Evolutionary conservation across 2,113 vertebrate genomes (phyloP).

Genomic region (Sula dactylatra): DNA sequence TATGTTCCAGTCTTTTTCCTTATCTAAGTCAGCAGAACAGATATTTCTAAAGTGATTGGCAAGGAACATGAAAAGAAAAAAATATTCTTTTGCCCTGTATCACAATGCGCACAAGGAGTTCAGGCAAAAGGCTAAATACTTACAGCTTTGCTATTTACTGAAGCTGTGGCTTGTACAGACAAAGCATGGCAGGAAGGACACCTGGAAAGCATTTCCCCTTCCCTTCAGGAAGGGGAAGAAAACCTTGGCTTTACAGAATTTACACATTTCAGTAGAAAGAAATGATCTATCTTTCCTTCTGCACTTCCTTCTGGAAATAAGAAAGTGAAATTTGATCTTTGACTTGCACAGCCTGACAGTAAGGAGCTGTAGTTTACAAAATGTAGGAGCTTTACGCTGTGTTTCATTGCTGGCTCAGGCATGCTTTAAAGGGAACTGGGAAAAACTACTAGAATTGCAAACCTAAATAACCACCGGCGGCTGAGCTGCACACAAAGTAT

Average conservation of each 20-base stretch:
- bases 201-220: conserved; percentile 58
- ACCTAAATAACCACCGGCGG: not conserved
- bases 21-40: not conserved
- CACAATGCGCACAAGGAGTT: not conserved
- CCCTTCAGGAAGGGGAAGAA: conserved; percentile 20
- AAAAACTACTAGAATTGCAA: not conserved
- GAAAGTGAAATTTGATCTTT: not conserved
- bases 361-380: conserved; percentile 13
- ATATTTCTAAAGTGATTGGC: not conserved
- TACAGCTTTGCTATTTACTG: not conserved
- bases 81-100: not conserved
- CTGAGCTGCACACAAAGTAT: not conserved
- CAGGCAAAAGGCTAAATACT: not conserved
- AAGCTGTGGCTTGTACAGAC: conserved; percentile 16
- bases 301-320: conserved; percentile 13
- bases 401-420: not conserved
- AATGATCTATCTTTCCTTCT: conserved; percentile 10
- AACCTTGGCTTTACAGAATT: conserved; percentile 2
- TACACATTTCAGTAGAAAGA: conserved; percentile 12
- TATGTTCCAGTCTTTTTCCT: not conserved
- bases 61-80: not conserved
- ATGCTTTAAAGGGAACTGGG: not conserved
- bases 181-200: conserved; percentile 20
- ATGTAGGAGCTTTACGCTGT: not conserved
- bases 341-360: not conserved